Evolutionary conservation across 2,888 invertebrate species (phyloP), one percentile per base, ranked within the genome.

Genomic region (Hydroisotoma schaefferi): DNA sequence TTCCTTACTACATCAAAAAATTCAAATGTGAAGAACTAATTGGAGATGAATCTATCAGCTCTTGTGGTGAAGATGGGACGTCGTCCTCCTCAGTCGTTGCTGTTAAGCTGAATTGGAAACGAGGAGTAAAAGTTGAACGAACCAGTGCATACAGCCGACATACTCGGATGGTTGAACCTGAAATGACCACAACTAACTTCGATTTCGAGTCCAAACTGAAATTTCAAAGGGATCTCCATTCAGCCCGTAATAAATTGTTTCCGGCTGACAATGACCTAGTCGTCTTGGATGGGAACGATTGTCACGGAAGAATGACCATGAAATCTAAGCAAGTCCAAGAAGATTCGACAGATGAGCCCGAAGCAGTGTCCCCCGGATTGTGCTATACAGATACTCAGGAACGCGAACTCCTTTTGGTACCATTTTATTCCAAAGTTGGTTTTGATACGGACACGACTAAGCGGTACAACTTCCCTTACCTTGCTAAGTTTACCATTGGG

Each of bases 181-280:
- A 47, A 1, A 52, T 63, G 49, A 64, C 25, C 23, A 59, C 48
- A 22, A 54, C 57, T 2, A 55, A 59, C 1, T 61, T 61, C 51
- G 61, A 64, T 18, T 67, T 56, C 43, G 67, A 61, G n/a, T 59
- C 61, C 10, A 67, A 67, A 33, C 51, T 56, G 2, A 67, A 59
- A 46, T 67, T 67, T 37, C 29, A 48, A 4, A 61, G 53, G 20
- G 43, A 59, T 15, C 20, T 67, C 8, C 43, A 58, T 20, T 47
- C 59, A 0, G 49, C 48, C 18, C 48, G 54, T 44, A 52, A 54
- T 4, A 57, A 61, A 33, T 26, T 61, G 20, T 67, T 67, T 37
- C 59, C 63, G 10, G 48, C 37, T 3, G 53, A 57, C 22, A 51
- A 37, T 20, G 20, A 56, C 25, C 43, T 57, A 12, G 55, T 57